Evolutionary conservation across 2,888 invertebrate species (phyloP).

Genomic region (Lochmaea crataegi): DNA sequence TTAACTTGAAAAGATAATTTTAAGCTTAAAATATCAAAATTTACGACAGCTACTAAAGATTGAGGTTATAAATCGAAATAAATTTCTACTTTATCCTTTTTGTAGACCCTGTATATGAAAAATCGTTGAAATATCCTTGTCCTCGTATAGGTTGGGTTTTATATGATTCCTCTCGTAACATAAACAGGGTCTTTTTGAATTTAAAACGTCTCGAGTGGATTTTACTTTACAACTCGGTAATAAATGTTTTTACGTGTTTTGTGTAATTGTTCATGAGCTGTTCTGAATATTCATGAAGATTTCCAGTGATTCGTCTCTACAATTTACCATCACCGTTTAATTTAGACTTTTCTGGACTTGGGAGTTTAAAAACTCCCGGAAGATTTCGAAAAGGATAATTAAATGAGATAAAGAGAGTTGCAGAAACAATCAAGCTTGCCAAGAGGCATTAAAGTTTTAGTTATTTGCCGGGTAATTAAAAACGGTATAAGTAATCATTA

Average conservation of each 20-base stretch:
- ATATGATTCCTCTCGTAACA: constrained; percentile 25
- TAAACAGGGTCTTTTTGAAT: constrained; percentile 30
- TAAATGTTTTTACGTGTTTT: constrained; percentile 36
- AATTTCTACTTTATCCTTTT: no score
- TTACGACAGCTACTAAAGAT: no score
- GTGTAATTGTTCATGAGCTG: constrained; percentile 34
- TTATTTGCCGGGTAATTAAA: constrained; percentile 1
- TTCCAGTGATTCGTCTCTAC: constrained; percentile 13
- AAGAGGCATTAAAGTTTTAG: background rate
- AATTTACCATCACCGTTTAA: constrained; percentile 1
- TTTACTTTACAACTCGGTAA: constrained; percentile 29
- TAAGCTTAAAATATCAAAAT: no score
- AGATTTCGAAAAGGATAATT: constrained; percentile 4
- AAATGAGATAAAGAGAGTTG: background rate
- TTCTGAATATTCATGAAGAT: constrained; percentile 26
- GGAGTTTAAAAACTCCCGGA: constrained; percentile 4
- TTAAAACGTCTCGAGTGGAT: constrained; percentile 31
- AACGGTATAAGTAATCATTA: no score
- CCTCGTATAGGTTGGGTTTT: constrained; percentile 13
- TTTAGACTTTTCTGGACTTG: constrained; percentile 9
- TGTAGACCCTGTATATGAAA: no score
- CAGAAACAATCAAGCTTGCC: background rate
- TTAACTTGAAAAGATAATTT: no score
- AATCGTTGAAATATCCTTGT: background rate
- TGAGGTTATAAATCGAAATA: no score